phyloP scores from a whole-genome alignment of 2,113 vertebrate genomes.

The Aptenodytes forsteri region DNA sequence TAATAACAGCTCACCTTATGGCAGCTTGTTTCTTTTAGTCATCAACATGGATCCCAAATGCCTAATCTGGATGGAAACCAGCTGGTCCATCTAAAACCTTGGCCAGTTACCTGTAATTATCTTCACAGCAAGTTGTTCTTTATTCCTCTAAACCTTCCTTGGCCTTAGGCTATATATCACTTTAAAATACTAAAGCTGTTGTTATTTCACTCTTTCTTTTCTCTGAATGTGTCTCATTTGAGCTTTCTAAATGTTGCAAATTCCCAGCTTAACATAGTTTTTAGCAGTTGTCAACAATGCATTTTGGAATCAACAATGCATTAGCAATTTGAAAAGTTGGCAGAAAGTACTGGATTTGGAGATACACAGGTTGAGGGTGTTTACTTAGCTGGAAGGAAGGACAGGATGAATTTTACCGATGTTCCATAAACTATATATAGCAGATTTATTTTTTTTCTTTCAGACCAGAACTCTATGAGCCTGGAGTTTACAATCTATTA shows the following conservation, averaged over 20 bases:
- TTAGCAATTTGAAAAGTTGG: neutral
- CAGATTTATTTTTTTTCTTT: neutral
- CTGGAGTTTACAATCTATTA: neutral
- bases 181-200: neutral
- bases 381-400: neutral
- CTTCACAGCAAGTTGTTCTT: neutral
- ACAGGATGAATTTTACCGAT: neutral
- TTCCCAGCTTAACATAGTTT: neutral
- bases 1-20: neutral
- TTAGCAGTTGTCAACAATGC: neutral
- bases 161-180: neutral
- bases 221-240: neutral
- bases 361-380: neutral
- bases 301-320: neutral
- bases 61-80: neutral
- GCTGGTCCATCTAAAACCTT: neutral
- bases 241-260: neutral
- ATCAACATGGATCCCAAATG: rapidly evolving
- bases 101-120: neutral
- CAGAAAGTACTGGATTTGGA: neutral
- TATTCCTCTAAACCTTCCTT: neutral
- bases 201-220: neutral
- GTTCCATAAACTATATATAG: neutral
- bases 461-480: neutral
- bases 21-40: neutral